These are phyloP conservation scores for Pelecanoides urinatrix DNA, from an alignment of 2,113 vertebrate genomes.

Conservation along the genomic window DNA sequence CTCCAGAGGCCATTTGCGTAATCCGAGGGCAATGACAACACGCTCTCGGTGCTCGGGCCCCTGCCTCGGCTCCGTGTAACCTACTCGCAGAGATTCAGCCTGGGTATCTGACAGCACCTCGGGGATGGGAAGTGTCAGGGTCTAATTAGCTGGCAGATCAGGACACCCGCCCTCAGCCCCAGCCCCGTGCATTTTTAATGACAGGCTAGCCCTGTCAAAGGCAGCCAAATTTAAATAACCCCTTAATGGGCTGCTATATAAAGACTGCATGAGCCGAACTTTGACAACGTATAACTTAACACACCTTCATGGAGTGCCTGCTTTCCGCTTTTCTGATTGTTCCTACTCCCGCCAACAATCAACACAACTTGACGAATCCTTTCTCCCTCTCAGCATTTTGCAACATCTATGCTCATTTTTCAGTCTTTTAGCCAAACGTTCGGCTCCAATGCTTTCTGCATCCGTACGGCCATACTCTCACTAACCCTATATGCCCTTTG, in stretches of 20 bases:
- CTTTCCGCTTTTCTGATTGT: not conserved
- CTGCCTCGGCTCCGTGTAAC: not conserved
- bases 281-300: not conserved
- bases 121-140: not conserved
- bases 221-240: not conserved
- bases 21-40: not conserved
- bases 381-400: not conserved
- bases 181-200: not conserved
- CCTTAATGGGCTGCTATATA: not conserved
- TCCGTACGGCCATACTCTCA: not conserved
- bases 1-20: not conserved
- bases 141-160: not conserved
- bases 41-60: rapidly evolving
- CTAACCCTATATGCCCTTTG: not conserved
- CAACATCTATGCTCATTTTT: not conserved
- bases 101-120: not conserved
- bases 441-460: not conserved
- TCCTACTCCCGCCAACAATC: not conserved
- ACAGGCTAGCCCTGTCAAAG: not conserved
- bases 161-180: not conserved
- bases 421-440: not conserved
- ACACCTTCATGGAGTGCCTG: not conserved
- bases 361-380: not conserved
- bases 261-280: not conserved
- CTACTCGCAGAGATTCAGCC: not conserved